Conservation (phyloP, 2,888 invertebrate genomes). For the Andrena bucephala region DNA sequence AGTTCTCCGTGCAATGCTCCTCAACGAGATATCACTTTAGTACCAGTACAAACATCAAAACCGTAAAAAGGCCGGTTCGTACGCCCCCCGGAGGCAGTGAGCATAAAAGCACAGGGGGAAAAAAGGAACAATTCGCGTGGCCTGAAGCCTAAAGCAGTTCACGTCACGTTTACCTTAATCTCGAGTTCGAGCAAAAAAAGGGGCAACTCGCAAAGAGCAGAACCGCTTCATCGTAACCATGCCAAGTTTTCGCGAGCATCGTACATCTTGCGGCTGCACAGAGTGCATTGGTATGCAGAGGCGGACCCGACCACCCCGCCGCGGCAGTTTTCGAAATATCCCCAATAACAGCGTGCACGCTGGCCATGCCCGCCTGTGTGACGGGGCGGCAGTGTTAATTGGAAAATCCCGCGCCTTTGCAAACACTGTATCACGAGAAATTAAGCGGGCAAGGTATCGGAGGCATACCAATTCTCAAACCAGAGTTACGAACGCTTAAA, state of each 20-base stretch:
- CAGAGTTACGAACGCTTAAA: too few relatives aligned
- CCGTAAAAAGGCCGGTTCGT: neutral
- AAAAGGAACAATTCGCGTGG: slow-evolving; percentile 8
- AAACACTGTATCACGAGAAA: slow-evolving; percentile 11
- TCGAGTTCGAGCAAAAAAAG: neutral
- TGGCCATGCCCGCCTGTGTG: slow-evolving; percentile 16
- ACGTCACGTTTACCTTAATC: slow-evolving; percentile 11
- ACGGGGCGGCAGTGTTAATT: slow-evolving; percentile 29
- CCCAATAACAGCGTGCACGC: slow-evolving; percentile 27
- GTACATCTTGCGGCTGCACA: neutral
- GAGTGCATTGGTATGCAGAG: slow-evolving; percentile 12
- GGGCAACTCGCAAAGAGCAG: slow-evolving; percentile 1
- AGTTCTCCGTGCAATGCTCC: neutral
- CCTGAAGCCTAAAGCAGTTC: neutral
- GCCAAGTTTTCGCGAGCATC: slow-evolving; percentile 23
- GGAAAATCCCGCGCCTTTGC: neutral
- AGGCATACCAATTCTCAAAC: too few relatives aligned
- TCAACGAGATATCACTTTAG: neutral
- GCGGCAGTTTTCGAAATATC: slow-evolving; percentile 46
- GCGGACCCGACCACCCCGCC: slow-evolving; percentile 4
- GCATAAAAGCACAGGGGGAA: neutral
- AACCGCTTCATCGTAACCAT: slow-evolving; percentile 4
- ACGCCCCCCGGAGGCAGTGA: neutral
- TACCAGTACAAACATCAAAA: slow-evolving; percentile 1
- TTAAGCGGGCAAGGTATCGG: neutral